Percentiles rank a stretch among this genome's conserved stretches.
Conservation (phyloP, 2,113 vertebrate species). For the Ivindomyrus marchei region DNA sequence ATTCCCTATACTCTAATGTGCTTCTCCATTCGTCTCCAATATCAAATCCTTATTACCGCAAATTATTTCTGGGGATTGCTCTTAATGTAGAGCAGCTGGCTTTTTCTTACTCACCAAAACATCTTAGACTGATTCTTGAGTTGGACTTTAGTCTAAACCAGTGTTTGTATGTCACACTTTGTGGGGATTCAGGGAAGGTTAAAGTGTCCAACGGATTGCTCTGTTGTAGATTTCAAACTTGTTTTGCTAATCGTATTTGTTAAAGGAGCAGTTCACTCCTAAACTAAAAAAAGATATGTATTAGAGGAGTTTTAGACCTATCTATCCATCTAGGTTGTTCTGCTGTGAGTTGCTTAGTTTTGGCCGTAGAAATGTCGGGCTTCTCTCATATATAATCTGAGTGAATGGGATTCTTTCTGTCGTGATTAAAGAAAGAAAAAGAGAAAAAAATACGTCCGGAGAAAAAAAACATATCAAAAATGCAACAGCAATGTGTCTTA, state of each 20-base stretch:
- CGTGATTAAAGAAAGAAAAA: neutral
- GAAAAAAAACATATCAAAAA: neutral
- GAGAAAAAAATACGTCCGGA: no score
- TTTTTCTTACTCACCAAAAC: slow-evolving; percentile 39
- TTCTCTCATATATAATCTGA: neutral
- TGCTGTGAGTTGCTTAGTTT: neutral
- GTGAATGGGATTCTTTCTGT: neutral
- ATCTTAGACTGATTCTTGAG: neutral
- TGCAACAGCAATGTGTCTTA: neutral
- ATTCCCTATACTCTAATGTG: slow-evolving; percentile 61
- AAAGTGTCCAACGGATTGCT: neutral
- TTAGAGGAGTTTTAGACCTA: neutral
- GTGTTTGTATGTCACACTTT: neutral
- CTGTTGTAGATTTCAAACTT: neutral
- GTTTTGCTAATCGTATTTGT: neutral
- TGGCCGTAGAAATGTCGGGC: neutral
- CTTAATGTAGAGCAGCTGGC: slow-evolving; percentile 50
- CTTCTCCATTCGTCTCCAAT: slow-evolving; percentile 54
- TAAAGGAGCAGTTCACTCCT: neutral
- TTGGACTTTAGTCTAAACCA: neutral
- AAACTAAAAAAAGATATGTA: neutral
- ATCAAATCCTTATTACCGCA: slow-evolving; percentile 51
- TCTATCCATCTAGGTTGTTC: neutral
- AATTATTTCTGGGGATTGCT: neutral
- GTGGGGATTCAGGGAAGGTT: neutral